These are phyloP conservation scores for Orcinus orca DNA, from an alignment of 2,113 vertebrate species.

Conservation along the genomic window DNA sequence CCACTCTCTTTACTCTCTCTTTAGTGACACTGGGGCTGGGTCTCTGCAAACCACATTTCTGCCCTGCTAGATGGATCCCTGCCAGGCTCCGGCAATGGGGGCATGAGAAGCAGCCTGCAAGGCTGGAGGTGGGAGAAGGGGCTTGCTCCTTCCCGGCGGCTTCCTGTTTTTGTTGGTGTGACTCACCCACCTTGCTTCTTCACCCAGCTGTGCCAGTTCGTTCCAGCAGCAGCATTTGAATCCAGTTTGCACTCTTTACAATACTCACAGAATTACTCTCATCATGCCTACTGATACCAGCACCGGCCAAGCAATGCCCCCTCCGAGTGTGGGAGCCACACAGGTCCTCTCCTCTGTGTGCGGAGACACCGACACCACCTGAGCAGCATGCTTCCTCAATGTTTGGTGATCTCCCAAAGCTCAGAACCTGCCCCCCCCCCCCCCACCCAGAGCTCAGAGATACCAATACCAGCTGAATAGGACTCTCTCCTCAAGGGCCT, in stretches of 20 bases:
- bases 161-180: neutral
- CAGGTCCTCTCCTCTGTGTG: neutral
- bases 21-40: neutral
- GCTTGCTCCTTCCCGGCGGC: neutral
- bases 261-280: neutral
- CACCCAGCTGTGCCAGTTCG: neutral
- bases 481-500: neutral
- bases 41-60: neutral
- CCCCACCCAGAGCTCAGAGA: neutral
- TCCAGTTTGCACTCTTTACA: neutral
- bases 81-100: neutral
- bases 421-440: too few species aligned
- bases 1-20: neutral
- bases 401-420: neutral
- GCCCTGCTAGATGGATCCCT: neutral
- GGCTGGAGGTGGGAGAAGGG: neutral
- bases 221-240: neutral
- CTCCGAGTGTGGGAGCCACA: neutral
- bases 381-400: neutral
- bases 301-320: neutral
- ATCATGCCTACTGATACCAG: accelerated
- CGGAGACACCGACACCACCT: neutral
- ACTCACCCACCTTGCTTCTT: neutral
- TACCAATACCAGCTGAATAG: neutral
- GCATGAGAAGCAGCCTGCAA: neutral